Percentiles rank a stretch among this genome's conserved stretches.
Evolutionary conservation across 2,797 vertebrate genomes (phyloP).

Genomic region (Propithecus perrieri): DNA sequence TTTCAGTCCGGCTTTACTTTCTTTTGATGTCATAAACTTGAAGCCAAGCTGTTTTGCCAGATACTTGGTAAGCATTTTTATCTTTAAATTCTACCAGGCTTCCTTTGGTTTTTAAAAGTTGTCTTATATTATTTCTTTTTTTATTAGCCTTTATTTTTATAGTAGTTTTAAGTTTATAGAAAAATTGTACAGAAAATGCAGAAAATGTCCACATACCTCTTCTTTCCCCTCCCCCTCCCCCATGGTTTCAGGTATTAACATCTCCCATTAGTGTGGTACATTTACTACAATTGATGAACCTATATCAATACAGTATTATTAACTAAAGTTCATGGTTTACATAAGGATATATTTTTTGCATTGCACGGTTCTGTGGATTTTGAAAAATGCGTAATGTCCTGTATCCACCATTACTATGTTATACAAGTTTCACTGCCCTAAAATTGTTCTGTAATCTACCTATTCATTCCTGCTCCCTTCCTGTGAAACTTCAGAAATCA

Average conservation of each 20-base stretch:
- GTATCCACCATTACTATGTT: background rate
- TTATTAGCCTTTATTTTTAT: background rate
- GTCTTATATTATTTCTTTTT: background rate
- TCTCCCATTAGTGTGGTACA: background rate
- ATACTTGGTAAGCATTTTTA: background rate
- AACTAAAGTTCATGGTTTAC: background rate
- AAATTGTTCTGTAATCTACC: background rate
- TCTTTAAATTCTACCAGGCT: background rate
- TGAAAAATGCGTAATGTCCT: background rate
- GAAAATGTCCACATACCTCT: background rate
- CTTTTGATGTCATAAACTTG: background rate
- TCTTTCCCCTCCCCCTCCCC: background rate
- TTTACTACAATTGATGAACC: background rate
- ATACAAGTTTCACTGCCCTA: background rate
- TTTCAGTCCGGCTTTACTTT: background rate
- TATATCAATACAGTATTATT: background rate
- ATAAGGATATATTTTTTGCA: background rate
- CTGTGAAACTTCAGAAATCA: background rate
- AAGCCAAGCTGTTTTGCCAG: background rate
- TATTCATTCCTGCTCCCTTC: background rate
- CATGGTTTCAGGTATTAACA: background rate
- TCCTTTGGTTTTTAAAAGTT: background rate
- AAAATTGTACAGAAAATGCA: background rate
- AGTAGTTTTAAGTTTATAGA: background rate
- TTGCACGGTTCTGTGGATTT: background rate